A percentile compares a stretch with the other conserved stretches of the same genome.
phyloP scores from a whole-genome alignment of 2,113 vertebrate genomes.

The Aegithalos caudatus region DNA sequence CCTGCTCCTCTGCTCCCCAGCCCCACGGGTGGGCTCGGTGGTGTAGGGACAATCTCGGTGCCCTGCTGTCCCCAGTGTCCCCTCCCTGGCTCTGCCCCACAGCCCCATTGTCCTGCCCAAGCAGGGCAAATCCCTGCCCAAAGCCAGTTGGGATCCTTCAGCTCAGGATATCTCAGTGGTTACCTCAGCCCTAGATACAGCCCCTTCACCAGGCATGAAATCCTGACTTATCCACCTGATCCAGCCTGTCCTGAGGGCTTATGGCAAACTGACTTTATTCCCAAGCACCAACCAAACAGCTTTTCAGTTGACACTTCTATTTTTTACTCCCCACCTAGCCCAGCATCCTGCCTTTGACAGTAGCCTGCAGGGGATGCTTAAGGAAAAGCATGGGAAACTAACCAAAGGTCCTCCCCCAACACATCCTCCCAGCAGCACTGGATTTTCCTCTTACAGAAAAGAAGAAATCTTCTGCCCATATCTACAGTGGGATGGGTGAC shows the following conservation, averaged over 20 bases:
- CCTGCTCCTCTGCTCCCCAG: fast-evolving
- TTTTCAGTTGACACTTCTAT: neutral
- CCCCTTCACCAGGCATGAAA: neutral
- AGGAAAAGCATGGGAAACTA: neutral
- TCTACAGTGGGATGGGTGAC: neutral
- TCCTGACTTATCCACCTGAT: neutral
- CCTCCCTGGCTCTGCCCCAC: neutral
- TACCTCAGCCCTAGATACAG: neutral
- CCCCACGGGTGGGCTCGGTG: fast-evolving
- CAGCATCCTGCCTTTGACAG: neutral
- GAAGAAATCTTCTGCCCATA: neutral
- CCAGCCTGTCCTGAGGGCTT: fast-evolving
- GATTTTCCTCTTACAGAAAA: neutral
- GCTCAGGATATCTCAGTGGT: fast-evolving
- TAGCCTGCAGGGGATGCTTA: neutral
- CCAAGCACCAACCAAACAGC: neutral
- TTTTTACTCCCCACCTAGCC: neutral
- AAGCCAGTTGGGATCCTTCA: neutral
- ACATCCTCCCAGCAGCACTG: neutral
- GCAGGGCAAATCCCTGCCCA: neutral
- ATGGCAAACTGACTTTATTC: neutral
- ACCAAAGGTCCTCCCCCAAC: neutral
- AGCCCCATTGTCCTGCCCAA: neutral
- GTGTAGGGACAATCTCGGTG: fast-evolving
- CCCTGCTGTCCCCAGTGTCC: neutral